A percentile compares a stretch with the other conserved stretches of the same genome.
Conservation (phyloP, 2,888 invertebrate species). For the Leptinotarsa peninsularis region DNA sequence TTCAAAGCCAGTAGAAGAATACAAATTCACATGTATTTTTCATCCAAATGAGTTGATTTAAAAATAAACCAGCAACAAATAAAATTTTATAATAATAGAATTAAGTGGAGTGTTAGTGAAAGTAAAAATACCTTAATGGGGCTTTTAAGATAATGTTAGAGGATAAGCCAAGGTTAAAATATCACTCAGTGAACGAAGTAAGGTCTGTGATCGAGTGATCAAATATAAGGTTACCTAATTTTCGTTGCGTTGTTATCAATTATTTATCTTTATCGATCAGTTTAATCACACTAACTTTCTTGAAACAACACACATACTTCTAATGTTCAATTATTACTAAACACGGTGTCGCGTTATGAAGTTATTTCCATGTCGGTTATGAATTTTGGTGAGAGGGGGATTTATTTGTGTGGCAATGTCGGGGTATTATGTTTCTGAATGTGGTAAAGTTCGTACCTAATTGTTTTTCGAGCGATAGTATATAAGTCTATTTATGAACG, state of each 20-base stretch:
- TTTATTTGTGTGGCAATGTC: too few species aligned
- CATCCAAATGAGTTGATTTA: not conserved
- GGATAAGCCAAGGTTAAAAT: slow-evolving; percentile 8
- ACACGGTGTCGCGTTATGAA: not conserved
- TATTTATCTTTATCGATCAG: not conserved
- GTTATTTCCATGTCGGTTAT: not conserved
- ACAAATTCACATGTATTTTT: not conserved
- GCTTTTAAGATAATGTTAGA: not conserved
- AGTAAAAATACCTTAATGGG: not conserved
- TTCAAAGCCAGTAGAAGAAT: not conserved
- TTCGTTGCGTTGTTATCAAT: slow-evolving; percentile 1
- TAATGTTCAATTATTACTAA: slow-evolving; percentile 9
- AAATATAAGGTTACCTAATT: slow-evolving; percentile 2
- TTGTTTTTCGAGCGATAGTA: too few species aligned
- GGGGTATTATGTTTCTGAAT: too few species aligned
- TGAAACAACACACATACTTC: slow-evolving; percentile 6
- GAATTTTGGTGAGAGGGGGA: not conserved
- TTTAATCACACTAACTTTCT: not conserved
- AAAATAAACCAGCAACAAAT: not conserved
- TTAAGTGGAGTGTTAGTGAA: slow-evolving; percentile 10
- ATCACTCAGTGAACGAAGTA: not conserved
- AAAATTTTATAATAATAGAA: not conserved
- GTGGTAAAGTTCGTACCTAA: too few species aligned
- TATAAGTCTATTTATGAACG: too few species aligned
- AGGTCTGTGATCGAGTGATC: not conserved